Conservation (phyloP, 2,113 vertebrate species). For the Cisticola juncidis region DNA sequence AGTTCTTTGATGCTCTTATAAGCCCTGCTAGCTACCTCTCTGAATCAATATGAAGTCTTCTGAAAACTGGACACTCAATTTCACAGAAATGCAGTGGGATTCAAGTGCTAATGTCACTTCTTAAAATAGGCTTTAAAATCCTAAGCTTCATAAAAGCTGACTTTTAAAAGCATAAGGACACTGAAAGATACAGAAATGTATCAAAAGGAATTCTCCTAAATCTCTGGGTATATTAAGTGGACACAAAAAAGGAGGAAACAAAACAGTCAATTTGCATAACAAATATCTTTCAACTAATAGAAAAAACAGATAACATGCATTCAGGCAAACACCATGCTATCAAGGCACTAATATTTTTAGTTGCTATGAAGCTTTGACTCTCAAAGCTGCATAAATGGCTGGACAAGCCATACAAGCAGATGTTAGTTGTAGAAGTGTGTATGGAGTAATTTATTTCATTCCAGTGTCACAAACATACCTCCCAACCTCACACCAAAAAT, state of each 20-base stretch:
- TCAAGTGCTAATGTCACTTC: background rate
- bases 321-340: background rate
- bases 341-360: background rate
- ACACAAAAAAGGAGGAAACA: background rate
- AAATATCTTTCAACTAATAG: background rate
- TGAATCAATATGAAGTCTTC: background rate
- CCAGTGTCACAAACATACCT: background rate
- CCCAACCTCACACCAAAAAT: background rate
- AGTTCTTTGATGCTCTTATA: background rate
- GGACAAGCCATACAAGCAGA: background rate
- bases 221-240: background rate
- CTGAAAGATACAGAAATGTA: background rate
- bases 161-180: background rate
- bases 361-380: background rate
- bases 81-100: background rate
- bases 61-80: constrained; percentile 17
- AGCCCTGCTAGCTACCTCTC: background rate
- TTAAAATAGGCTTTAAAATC: background rate
- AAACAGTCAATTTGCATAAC: background rate
- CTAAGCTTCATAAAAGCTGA: background rate
- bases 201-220: background rate
- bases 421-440: background rate
- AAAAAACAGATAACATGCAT: background rate
- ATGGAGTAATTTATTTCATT: background rate
- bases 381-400: background rate